Conservation (phyloP, 2,888 invertebrate genomes). For the Andrena bicolor region DNA sequence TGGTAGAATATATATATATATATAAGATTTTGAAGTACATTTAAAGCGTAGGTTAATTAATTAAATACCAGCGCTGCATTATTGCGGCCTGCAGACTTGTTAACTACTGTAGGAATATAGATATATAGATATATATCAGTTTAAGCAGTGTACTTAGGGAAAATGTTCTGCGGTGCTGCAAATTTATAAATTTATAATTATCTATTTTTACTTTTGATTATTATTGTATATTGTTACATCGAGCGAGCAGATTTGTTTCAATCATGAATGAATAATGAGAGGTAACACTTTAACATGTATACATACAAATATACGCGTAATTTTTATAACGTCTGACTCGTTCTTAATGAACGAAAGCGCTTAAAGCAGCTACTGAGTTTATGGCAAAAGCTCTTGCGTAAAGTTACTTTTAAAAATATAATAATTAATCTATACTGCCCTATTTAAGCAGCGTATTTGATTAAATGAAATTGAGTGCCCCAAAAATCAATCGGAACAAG, state of each 20-base stretch:
- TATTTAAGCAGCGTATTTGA: slow-evolving; percentile 10
- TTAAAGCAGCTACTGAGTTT: not conserved
- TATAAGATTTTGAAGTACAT: slow-evolving; percentile 76
- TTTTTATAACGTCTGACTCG: slow-evolving; percentile 9
- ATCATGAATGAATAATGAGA: slow-evolving; percentile 5
- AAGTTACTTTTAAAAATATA: slow-evolving; percentile 2
- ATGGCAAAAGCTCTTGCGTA: not conserved
- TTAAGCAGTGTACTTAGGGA: slow-evolving; percentile 79
- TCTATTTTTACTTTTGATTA: slow-evolving; percentile 24
- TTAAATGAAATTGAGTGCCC: not conserved
- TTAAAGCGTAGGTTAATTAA: slow-evolving; percentile 79
- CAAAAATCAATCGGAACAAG: not conserved
- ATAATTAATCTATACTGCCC: not conserved
- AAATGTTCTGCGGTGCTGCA: slow-evolving; percentile 58
- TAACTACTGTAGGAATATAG: slow-evolving; percentile 82
- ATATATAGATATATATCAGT: slow-evolving; percentile 75
- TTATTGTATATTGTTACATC: slow-evolving; percentile 25
- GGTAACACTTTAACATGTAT: slow-evolving; percentile 26
- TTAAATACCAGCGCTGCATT: slow-evolving; percentile 75
- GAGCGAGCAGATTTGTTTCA: slow-evolving; percentile 20
- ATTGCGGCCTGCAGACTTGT: slow-evolving; percentile 79
- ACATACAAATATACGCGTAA: not conserved
- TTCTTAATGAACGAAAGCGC: not conserved
- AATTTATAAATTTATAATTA: slow-evolving; percentile 41
- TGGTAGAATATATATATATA: slow-evolving; percentile 59